These are phyloP conservation scores for Rhagonycha lutea DNA, from an alignment of 2,888 invertebrate genomes.

Conservation along the genomic window DNA sequence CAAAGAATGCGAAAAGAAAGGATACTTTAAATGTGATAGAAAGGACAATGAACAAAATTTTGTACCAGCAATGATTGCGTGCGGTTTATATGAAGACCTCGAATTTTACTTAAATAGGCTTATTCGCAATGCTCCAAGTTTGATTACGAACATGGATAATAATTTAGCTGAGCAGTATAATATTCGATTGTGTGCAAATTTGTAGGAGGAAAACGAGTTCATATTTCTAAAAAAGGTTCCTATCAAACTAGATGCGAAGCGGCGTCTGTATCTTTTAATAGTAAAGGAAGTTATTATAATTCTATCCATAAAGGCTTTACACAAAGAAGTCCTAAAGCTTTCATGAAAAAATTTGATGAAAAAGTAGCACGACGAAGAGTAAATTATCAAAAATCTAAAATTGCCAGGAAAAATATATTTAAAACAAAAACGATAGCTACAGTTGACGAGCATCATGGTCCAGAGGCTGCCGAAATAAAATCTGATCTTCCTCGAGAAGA, in stretches of 20 bases:
- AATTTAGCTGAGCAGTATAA: too few relatives aligned
- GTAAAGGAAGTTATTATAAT: too few relatives aligned
- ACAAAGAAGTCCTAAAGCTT: neutral
- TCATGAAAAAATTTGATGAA: neutral
- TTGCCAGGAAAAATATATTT: neutral
- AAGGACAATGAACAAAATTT: conserved; percentile 7
- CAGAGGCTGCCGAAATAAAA: too few relatives aligned
- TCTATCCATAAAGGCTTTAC: neutral
- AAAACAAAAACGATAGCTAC: too few relatives aligned
- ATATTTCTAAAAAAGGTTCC: neutral
- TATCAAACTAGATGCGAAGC: too few relatives aligned
- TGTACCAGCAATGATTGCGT: conserved; percentile 8
- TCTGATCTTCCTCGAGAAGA: too few relatives aligned
- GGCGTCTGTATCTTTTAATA: too few relatives aligned
- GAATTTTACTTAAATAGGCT: neutral
- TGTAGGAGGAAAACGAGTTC: neutral
- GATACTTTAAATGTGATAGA: too few relatives aligned
- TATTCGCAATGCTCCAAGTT: neutral
- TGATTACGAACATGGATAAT: neutral
- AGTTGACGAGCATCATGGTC: too few relatives aligned
- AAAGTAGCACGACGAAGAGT: neutral
- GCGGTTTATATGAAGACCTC: conserved; percentile 18
- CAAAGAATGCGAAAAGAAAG: too few relatives aligned
- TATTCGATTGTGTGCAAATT: neutral
- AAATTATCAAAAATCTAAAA: neutral